Base-by-base conservation (phyloP, 1,140 invertebrate genomes). In the Oedothorax gibbosus region DNA sequence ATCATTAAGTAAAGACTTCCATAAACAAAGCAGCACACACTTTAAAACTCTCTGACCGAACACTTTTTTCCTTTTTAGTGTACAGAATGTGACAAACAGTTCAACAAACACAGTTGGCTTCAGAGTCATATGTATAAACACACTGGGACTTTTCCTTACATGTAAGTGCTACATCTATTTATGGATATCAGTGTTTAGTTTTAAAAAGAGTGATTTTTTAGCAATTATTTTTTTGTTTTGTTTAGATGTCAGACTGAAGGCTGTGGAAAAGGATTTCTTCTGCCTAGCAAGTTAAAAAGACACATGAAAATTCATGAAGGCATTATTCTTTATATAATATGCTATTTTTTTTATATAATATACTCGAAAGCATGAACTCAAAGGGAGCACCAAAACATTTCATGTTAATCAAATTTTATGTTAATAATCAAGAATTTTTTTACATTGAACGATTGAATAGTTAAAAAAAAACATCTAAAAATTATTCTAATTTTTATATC, bases 71-170 rank as follows among this genome's bases (percentile, higher is more conserved):
- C 14, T 66, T 79, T 80, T 12, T 18, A 80, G 77, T 80, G 77
- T 56, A 54, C 77, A 56, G 14, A 35, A 20, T 80, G 77, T 68
- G 77, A 54, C 20, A 35, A 18, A 15, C 10, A 66, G 49, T 80
- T 80, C n/a, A 80, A 80, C 49, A 80, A 80, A 57, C 77, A 80
- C 12, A 68, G 35, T 18, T 66, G 20, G 15, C 54, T 80, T 21
- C 49, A 66, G 57, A 66, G 8, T 12, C 77, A 80, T 57, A 14
- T n/a, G 20, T 54, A 20, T 18, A 66, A n/a, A 11, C 77, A 80
- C 69, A 69, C 77, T 69, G 66, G 66, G 21, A 49, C 20, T 20
- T 14, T 65, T 21, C 77, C 64, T 18, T 68, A 69, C 56, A 35
- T 66, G 77, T 80, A 80, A 80, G 12, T 20, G 65, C 11, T 68